phyloP scores from a whole-genome alignment of 2,888 invertebrate genomes.

The Lasius fuliginosus region DNA sequence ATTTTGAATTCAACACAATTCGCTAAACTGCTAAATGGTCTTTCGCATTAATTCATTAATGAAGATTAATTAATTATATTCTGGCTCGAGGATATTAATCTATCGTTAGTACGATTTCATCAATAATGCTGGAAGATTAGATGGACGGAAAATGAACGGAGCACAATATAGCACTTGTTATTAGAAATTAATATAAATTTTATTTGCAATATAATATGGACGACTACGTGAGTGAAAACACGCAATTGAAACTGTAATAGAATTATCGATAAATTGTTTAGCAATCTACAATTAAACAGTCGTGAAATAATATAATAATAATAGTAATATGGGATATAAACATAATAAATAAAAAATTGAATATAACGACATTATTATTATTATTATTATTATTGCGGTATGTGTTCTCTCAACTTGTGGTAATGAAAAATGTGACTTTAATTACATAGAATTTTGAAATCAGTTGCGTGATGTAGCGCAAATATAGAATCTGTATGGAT shows the following conservation, averaged over 20 bases:
- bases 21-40: constrained; percentile 29
- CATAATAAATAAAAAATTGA: constrained; percentile 11
- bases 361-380: constrained; percentile 17
- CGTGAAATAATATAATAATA: constrained; percentile 8
- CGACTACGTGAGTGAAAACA: not conserved
- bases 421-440: not conserved
- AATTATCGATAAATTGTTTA: constrained; percentile 15
- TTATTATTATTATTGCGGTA: not conserved
- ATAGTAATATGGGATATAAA: not conserved
- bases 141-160: not conserved
- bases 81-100: constrained; percentile 2
- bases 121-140: not conserved
- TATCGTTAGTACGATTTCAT: not conserved
- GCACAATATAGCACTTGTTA: not conserved
- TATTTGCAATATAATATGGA: not conserved
- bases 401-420: not conserved
- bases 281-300: constrained; percentile 9
- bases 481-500: not conserved
- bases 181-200: constrained; percentile 13
- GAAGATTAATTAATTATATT: constrained; percentile 39
- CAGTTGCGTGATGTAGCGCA: not conserved
- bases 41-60: constrained; percentile 26
- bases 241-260: not conserved
- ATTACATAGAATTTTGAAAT: constrained; percentile 21
- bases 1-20: constrained; percentile 35